Base-by-base conservation (phyloP, 2,113 vertebrate genomes). In the Saccopteryx leptura region DNA sequence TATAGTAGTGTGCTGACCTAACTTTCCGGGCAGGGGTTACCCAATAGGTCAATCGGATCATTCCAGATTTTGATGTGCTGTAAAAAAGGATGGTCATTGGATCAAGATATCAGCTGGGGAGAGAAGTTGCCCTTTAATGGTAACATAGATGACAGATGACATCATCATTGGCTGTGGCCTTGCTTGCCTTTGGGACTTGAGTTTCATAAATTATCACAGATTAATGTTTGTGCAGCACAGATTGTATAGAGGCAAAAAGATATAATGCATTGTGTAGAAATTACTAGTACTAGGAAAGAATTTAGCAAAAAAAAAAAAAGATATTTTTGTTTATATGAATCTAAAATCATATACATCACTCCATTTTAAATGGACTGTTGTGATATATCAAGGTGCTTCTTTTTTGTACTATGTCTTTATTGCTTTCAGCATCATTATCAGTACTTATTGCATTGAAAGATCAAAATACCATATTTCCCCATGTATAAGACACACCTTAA, bases 131-230 rank as follows among this genome's bases (percentile, higher is more conserved):
- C 85, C 94, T 96, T 94, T 92, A 78, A 71, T 88, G 60, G 61
- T 56, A 75, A 82, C 50, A 74, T 72, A 71, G 75, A 66, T 97
- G 92, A 89, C 85, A 79, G 76, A 46, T 96, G 95, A 97, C 81
- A 86, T 96, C 95, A 97, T 88, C 19, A 26, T 71, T 54, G 93
- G 91, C 78, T 17, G 9, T 19, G 19, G 74, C 21, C 65, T 80
- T 48, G 46, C 46, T 86, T 12, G 52, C 58, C 61, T 90, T 60
- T 69, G 74, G 60, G 74, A 91, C 33, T 95, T 9, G 26, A 65
- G 52, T 81, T 80, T 91, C 88, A 91, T 85, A 97, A 97, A 96
- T 97, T 93, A 97, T 91, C 92, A 48, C 82, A 94, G 74, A 96
- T 60, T 28, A n/a, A 65, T 94, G 82, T 96, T 95, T 96, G 85